Base-by-base conservation (phyloP, 2,113 vertebrate species). In the Mesembrinibis cayennensis region DNA sequence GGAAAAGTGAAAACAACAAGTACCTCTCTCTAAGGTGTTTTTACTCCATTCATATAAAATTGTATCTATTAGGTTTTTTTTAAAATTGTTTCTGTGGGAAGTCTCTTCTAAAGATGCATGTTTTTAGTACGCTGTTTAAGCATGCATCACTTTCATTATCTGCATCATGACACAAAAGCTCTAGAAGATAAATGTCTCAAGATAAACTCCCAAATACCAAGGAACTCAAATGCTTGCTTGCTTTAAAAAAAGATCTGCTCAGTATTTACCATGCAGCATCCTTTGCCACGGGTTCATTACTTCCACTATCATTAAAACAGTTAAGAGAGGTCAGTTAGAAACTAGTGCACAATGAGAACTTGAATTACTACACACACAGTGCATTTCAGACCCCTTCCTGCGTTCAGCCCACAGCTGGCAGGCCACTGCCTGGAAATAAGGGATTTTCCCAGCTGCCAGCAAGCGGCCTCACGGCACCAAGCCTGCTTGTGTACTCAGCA, bases 351-450 rank as follows among this genome's bases (percentile, higher is more conserved):
- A 71, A 59, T 13, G 14, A 55, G 26, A 72, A 76, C 27, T 6
- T 67, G 16, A 66, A 62, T 29, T 67, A 36, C 38, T 59, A 47
- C 23, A 50, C 15, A 38, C 19, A 13, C 69, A 65, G 53, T 30
- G 40, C 10, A 18, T 40, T 91, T 81, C 36, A 30, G 67, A 47
- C 32, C 16, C 55, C 13, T n/a, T 89, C 32, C 53, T 3, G 2
- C 0, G 0, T 16, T n/a, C 16, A 82, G 62, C 32, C n/a, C 3
- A 1, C 6, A 38, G 25, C 69, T 77, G 67, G 73, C 44, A 80
- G 50, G 67, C 53, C 4, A 4, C 32, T 83, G 40, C 17, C 67
- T 45, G 29, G 18, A 77, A 53, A 11, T 14, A 22, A 38, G 1
- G 3, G 38, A 50, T 69, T 61, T 78, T 61, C 36, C 53, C 40